Conservation (phyloP, 2,113 vertebrate species). For the crab-eating macaque (Macaca fascicularis) region T2T-MFA8v1.1 NC_088386.1:84148001-84148500, state of each 20-base stretch:
- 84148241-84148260: not conserved
- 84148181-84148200: not conserved
- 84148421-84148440: not conserved
- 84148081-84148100: not conserved
- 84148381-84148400: not conserved
- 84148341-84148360: not conserved
- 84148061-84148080: not conserved
- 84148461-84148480: not conserved
- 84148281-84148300: not conserved
- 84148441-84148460: not conserved
- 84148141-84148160: not conserved
- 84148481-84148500: not conserved
- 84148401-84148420: slow-evolving; percentile 5
- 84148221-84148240: not conserved
- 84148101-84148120: not conserved
- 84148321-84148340: not conserved
- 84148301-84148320: not conserved
- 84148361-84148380: not conserved
- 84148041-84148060: not conserved
- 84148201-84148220: not conserved
- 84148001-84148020: not conserved
- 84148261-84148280: not conserved
- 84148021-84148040: not conserved
- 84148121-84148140: not conserved
- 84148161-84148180: not conserved